Evolutionary conservation across 2,888 invertebrate genomes (phyloP), one percentile per base, ranked within the genome.

Genomic region (Steromphala cineraria): DNA sequence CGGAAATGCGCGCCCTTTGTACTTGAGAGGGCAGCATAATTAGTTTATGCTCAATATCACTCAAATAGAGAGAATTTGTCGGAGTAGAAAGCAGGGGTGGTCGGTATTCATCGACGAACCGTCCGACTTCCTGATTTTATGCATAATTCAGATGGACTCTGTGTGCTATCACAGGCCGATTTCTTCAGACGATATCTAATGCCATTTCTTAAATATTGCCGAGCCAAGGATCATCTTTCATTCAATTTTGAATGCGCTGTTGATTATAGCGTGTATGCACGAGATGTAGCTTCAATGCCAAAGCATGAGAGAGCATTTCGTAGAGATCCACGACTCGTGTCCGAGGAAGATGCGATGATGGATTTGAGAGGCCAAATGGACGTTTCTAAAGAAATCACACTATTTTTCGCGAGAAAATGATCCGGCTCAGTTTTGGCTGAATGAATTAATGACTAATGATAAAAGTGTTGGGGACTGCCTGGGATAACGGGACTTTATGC

Each of bases 21-120:
- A 80, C 80, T 52, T 78, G 52, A 79, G 55, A 67, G 81, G 83
- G 28, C 74, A 75, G 67, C 75, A 81, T 85, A 85, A 85, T 85
- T 85, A 85, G 83, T 83, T 85, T 85, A 85, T 83, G 85, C 82
- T 82, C 82, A 82, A 85, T 82, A 85, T 83, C 84, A 80, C 78
- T 81, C 77, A 71, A 79, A 80, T 75, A 78, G 83, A 77, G 81
- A 55, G 71, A 79, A 78, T 80, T 78, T 78, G 82, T 78, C 67
- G 67, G 28, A 19, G 71, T 21, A 75, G 28, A 62, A 40, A 56
- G 80, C n/a, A 46, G 36, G 21, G 36, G 75, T 40, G 62, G 36
- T 40, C 55, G 55, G 62, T 74, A 75, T 75, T 75, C 53, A 75
- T 40, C 21, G 36, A 24, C 17, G 56, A 40, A 31, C 56, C 52